These are phyloP conservation scores for Trypoxylus dichotomus DNA, from an alignment of 1,140 invertebrate species.

Conservation along the genomic window DNA sequence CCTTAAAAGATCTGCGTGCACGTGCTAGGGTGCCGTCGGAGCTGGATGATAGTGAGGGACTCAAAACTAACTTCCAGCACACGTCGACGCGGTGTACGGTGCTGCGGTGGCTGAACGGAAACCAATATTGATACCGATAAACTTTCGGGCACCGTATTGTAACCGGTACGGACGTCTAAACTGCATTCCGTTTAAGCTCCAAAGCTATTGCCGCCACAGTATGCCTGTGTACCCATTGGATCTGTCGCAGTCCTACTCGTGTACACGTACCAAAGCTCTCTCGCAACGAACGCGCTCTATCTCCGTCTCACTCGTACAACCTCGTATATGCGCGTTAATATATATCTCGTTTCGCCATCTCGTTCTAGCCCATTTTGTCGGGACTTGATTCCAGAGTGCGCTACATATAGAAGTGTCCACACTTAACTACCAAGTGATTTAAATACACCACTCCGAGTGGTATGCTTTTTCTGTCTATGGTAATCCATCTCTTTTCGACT, in stretches of 20 bases:
- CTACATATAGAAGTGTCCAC: conserved; percentile 21
- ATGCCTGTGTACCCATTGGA: conserved; percentile 1
- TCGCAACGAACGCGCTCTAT: not conserved
- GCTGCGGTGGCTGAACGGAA: conserved; percentile 27
- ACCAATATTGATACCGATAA: conserved; percentile 38
- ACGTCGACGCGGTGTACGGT: conserved; percentile 31
- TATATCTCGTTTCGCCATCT: not conserved
- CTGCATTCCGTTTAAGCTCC: conserved; percentile 37
- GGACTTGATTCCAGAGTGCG: not conserved
- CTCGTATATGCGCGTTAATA: not conserved
- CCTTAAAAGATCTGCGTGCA: conserved; percentile 37
- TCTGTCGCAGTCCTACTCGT: conserved; percentile 37
- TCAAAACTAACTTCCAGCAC: conserved; percentile 42
- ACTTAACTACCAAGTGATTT: conserved; percentile 25
- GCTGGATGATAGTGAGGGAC: conserved; percentile 22
- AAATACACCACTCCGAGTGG: conserved; percentile 13
- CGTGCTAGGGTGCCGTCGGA: conserved; percentile 30
- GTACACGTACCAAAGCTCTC: conserved; percentile 32
- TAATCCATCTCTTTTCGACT: not conserved
- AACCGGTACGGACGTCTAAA: conserved; percentile 32
- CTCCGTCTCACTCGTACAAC: not conserved
- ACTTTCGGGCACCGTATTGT: conserved; percentile 31
- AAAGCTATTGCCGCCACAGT: conserved; percentile 34
- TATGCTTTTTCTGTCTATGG: not conserved
- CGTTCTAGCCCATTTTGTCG: not conserved